Evolutionary conservation across 2,888 invertebrate species (phyloP), one percentile per base, ranked within the genome.

Genomic region (Caenorhabditis parvicauda): DNA sequence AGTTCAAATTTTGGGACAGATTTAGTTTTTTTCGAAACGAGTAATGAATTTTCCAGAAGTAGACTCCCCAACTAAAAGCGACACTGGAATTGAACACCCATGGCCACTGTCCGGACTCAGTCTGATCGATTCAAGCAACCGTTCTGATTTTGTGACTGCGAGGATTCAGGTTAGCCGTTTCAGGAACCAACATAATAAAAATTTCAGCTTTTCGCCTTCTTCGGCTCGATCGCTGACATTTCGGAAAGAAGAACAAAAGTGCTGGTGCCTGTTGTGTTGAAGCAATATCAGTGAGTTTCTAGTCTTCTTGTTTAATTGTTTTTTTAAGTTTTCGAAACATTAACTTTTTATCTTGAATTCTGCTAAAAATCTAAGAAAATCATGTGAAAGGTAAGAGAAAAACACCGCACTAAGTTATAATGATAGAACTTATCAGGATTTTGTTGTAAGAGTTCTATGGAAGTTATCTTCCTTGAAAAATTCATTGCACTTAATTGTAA

Each of bases 181-280:
- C n/a, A n/a, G n/a, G n/a, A n/a, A n/a, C n/a, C n/a, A n/a, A n/a
- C n/a, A n/a, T n/a, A n/a, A n/a, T n/a, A n/a, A n/a, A n/a, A n/a
- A n/a, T n/a, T n/a, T n/a, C 59, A 64, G 42, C 28, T 66, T 1
- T 60, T 67, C 52, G 48, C 50, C 9, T 70, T 70, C 39, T 49
- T 70, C 44, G 62, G 47, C 9, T 46, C 51, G 64, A 89, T 91
- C 80, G 86, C 89, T 3, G 87, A 88, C 63, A 84, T 90, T 12
- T 89, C 88, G 73, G 91, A 92, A 83, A 85, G 87, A 1, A 89
- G 87, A 81, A 92, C 91, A 74, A 86, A 89, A 46, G 89, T 90
- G 80, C 83, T 92, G 19, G 88, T 90, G 0, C 86, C 88, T 3
- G 77, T 92, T n/a, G 88, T 95, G 71, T 84, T 93, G 48, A 86